phyloP scores from a whole-genome alignment of 2,888 invertebrate genomes.

The Leptodirus hochenwartii region DNA sequence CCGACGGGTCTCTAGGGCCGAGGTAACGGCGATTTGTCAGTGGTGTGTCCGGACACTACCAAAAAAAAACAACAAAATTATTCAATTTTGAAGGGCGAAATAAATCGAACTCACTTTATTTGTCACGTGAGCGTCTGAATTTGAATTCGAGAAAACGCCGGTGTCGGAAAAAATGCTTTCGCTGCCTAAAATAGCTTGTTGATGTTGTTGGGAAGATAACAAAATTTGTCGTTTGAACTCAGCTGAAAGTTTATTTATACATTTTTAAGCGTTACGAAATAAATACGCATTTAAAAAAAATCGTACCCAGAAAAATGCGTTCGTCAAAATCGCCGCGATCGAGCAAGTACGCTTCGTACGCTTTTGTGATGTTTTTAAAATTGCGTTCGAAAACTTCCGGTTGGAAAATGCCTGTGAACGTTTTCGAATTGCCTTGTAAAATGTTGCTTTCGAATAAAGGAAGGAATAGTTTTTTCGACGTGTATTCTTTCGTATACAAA shows the following conservation, averaged over 20 bases:
- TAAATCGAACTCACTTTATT: too few relatives aligned
- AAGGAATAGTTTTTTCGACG: slow-evolving; percentile 60
- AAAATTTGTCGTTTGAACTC: slow-evolving; percentile 1
- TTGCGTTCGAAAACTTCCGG: slow-evolving; percentile 67
- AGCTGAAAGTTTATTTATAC: neutral
- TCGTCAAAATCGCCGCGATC: slow-evolving; percentile 93
- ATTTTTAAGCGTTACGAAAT: neutral
- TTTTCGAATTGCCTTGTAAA: slow-evolving; percentile 51
- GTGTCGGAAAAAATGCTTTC: neutral
- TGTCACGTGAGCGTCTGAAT: too few relatives aligned
- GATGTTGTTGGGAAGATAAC: neutral
- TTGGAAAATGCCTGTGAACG: slow-evolving; percentile 59
- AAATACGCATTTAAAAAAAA: slow-evolving; percentile 8
- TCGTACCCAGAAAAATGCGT: slow-evolving; percentile 74
- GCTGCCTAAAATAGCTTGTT: too few relatives aligned
- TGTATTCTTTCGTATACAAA: slow-evolving; percentile 76
- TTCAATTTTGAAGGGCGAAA: neutral
- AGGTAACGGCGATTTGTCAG: too few relatives aligned
- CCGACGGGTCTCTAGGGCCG: too few relatives aligned
- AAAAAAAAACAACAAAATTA: slow-evolving; percentile 2
- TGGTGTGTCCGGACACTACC: too few relatives aligned
- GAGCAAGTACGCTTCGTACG: slow-evolving; percentile 81
- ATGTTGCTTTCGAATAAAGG: slow-evolving; percentile 57
- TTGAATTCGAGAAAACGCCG: neutral
- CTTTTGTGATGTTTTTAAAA: slow-evolving; percentile 64